These are phyloP conservation scores for Polyploca ridens DNA, from an alignment of 2,888 invertebrate species.

Conservation along the genomic window DNA sequence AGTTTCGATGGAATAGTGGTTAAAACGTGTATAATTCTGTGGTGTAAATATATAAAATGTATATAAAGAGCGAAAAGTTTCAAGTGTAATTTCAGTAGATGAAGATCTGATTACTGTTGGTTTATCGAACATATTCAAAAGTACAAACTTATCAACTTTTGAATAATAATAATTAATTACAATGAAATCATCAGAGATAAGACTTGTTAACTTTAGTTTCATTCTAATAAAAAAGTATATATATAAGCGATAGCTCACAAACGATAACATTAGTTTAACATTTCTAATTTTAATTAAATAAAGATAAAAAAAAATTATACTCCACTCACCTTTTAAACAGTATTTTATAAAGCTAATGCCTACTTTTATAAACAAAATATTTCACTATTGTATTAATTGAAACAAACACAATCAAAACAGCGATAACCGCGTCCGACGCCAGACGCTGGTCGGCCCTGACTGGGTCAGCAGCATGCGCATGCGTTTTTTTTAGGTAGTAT, in stretches of 20 bases:
- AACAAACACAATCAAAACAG: neutral
- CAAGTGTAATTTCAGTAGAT: too few relatives aligned
- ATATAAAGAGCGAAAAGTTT: too few relatives aligned
- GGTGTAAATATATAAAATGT: neutral
- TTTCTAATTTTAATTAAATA: too few relatives aligned
- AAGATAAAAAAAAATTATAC: too few relatives aligned
- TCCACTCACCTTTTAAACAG: neutral
- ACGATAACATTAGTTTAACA: too few relatives aligned
- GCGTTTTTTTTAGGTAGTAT: slow-evolving; percentile 23
- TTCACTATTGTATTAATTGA: neutral
- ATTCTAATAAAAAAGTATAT: neutral
- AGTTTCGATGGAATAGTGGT: neutral
- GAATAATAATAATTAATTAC: too few relatives aligned
- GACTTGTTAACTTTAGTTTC: neutral
- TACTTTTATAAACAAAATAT: neutral
- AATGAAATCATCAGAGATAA: neutral
- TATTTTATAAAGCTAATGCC: neutral
- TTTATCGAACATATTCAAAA: too few relatives aligned
- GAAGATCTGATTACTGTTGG: too few relatives aligned
- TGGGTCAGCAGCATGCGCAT: slow-evolving; percentile 33
- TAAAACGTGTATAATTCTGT: neutral
- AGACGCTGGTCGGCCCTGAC: slow-evolving; percentile 44
- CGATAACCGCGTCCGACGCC: slow-evolving; percentile 20
- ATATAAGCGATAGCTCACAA: neutral
- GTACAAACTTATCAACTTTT: too few relatives aligned